Percentiles rank a stretch among this genome's conserved stretches.
Conservation (phyloP, 2,888 invertebrate genomes). For the Nebria salina region DNA sequence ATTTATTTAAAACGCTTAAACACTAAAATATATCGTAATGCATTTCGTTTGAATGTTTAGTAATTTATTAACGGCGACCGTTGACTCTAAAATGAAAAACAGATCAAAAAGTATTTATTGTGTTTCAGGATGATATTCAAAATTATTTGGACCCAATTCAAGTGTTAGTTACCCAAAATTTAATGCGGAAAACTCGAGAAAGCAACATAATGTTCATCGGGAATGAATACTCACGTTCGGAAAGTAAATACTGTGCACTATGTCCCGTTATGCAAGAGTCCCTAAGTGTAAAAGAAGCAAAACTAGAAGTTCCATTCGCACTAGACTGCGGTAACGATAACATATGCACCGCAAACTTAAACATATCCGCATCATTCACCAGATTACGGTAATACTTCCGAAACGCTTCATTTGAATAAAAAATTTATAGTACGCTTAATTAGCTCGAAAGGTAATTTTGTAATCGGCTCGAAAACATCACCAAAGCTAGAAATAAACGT, state of each 20-base stretch:
- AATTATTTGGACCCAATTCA: conserved; percentile 25
- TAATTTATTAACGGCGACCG: too few relatives aligned
- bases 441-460: conserved; percentile 17
- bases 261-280: conserved; percentile 21
- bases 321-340: conserved; percentile 26
- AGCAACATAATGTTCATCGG: conserved; percentile 1
- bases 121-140: conserved; percentile 27
- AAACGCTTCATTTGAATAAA: too few relatives aligned
- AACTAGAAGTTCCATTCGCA: conserved; percentile 30
- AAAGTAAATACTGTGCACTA: conserved; percentile 20
- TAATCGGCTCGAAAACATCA: conserved; percentile 18
- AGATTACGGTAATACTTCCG: conserved; percentile 11
- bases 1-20: too few relatives aligned
- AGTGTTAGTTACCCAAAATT: conserved; percentile 25
- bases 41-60: too few relatives aligned
- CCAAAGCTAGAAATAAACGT: conserved; percentile 24
- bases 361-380: conserved; percentile 9
- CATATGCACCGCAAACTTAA: conserved; percentile 28
- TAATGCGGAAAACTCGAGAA: conserved; percentile 6
- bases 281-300: not conserved
- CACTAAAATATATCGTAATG: too few relatives aligned
- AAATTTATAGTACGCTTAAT: not conserved
- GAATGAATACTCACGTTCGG: not conserved
- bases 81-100: too few relatives aligned
- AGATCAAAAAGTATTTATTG: not conserved